A percentile compares a stretch with the other conserved stretches of the same genome.
Evolutionary conservation across 53 echinoderm and acorn worm genomes (phyloP).

Genomic region (Holothuria leucospilota): DNA sequence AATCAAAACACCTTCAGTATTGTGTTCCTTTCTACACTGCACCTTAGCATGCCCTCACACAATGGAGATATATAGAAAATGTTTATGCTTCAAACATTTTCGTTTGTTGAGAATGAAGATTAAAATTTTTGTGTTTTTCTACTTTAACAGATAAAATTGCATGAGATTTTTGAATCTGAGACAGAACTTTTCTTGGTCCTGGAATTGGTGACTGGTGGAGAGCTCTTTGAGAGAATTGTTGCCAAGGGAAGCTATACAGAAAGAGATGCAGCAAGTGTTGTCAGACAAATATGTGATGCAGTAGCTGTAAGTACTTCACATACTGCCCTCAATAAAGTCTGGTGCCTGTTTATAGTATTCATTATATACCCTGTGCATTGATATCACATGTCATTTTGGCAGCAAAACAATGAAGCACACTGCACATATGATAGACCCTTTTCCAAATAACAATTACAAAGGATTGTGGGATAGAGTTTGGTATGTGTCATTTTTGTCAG

Average conservation of each 20-base stretch:
- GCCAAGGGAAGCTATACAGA: constrained; percentile 86
- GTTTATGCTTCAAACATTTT: not conserved
- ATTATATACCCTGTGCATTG: too few relatives aligned
- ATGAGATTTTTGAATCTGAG: constrained; percentile 91
- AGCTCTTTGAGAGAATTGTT: constrained; percentile 95
- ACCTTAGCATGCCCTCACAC: too few relatives aligned
- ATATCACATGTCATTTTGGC: too few relatives aligned
- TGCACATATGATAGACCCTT: too few relatives aligned
- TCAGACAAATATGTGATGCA: constrained; percentile 92
- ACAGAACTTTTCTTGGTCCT: constrained; percentile 78
- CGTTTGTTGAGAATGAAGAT: not conserved
- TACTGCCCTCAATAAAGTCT: not conserved
- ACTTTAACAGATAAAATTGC: constrained; percentile 80
- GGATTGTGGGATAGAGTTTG: too few relatives aligned
- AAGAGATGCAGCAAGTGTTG: constrained; percentile 89
- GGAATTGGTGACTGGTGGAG: constrained; percentile 96
- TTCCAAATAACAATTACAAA: too few relatives aligned
- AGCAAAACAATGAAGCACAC: too few relatives aligned
- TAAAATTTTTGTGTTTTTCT: not conserved
- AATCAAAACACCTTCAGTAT: too few relatives aligned
- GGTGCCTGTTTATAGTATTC: too few relatives aligned
- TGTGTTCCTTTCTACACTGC: too few relatives aligned
- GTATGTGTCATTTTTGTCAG: too few relatives aligned
- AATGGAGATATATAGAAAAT: too few relatives aligned
- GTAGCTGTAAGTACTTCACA: constrained; percentile 73